Conservation (phyloP, 2,888 invertebrate species). For the Lasioglossum leucozonium region DNA sequence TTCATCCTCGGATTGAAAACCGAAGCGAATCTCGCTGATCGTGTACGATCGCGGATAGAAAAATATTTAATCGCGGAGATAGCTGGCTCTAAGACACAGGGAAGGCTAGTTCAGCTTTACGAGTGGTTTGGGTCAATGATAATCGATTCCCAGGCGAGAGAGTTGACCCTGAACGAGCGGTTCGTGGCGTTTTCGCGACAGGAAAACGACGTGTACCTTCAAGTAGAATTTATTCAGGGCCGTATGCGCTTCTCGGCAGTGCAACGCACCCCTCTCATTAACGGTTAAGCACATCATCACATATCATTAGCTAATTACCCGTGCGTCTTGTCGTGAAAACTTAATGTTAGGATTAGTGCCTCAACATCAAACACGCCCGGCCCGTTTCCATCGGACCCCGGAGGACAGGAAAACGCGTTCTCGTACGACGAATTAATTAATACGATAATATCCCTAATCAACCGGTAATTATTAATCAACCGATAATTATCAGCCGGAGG, state of each 20-base stretch:
- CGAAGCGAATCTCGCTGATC: not conserved
- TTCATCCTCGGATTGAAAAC: not conserved
- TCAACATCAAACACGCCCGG: conserved; percentile 48
- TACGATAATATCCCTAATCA: not conserved
- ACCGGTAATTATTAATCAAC: not conserved
- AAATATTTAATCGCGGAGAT: not conserved
- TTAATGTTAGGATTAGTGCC: conserved; percentile 69
- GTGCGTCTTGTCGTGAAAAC: conserved; percentile 52
- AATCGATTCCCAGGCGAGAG: not conserved
- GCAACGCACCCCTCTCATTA: conserved; percentile 44
- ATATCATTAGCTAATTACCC: conserved; percentile 68
- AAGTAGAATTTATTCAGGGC: conserved; percentile 27
- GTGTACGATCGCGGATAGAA: not conserved
- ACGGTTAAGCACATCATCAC: conserved; percentile 62
- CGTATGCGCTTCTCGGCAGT: conserved; percentile 45
- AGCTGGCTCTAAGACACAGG: not conserved
- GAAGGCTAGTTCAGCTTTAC: not conserved
- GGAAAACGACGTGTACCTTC: conserved; percentile 16
- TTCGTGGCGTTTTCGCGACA: conserved; percentile 23
- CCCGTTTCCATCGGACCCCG: conserved; percentile 17
- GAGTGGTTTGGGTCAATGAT: conserved; percentile 6
- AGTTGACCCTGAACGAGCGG: conserved; percentile 20
- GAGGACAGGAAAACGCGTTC: conserved; percentile 7
- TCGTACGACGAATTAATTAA: not conserved
- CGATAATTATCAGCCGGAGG: not conserved